Percentiles rank a stretch among this genome's conserved stretches.
Evolutionary conservation across 2,888 invertebrate genomes (phyloP).

Genomic region (Pollenia labialis): DNA sequence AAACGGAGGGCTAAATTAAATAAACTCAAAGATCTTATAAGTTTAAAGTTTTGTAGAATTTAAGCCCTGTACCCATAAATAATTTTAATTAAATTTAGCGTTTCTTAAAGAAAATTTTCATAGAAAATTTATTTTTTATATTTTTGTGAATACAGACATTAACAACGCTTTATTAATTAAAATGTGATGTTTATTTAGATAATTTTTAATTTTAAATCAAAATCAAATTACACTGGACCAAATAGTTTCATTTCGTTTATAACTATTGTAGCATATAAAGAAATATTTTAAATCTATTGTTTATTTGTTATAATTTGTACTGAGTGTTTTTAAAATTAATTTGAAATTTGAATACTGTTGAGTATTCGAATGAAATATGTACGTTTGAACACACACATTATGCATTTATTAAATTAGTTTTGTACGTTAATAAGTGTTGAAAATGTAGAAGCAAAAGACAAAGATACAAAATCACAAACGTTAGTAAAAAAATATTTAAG

Average conservation of each 20-base stretch:
- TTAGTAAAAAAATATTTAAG: neutral
- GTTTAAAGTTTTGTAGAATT: neutral
- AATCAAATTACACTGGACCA: conserved; percentile 63
- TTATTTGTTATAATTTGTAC: conserved; percentile 64
- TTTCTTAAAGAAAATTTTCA: too few species aligned
- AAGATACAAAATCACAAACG: neutral
- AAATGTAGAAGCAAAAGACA: neutral
- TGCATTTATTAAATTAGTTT: neutral
- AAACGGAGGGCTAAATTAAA: conserved; percentile 49
- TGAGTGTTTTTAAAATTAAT: conserved; percentile 42
- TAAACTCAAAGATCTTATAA: conserved; percentile 18
- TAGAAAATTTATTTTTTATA: too few species aligned
- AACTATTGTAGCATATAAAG: conserved; percentile 59
- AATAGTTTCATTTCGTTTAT: conserved; percentile 47
- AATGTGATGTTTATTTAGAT: conserved; percentile 16
- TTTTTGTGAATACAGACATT: too few species aligned
- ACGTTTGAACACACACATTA: neutral
- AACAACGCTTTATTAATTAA: neutral
- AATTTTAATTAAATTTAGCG: too few species aligned
- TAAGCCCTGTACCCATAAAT: too few species aligned
- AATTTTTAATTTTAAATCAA: neutral
- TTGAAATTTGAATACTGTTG: conserved; percentile 42
- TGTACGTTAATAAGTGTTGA: conserved; percentile 26
- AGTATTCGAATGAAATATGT: conserved; percentile 40
- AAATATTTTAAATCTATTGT: conserved; percentile 68